Evolutionary conservation across 2,888 invertebrate genomes (phyloP).

Genomic region (Sussaba pulchella): DNA sequence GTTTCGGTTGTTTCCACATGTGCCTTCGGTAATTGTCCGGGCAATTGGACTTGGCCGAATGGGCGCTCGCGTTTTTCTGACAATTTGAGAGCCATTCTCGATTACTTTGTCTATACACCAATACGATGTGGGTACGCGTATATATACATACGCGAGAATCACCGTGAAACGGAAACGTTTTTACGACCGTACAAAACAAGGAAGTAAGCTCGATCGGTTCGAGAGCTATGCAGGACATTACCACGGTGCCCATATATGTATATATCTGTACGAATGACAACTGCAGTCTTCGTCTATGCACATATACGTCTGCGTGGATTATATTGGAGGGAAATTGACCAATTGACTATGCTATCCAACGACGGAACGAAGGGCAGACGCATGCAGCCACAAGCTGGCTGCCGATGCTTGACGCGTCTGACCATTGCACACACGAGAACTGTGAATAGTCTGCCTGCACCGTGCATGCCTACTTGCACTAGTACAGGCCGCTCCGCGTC

Average conservation of each 20-base stretch:
- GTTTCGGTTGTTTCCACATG: conserved; percentile 7
- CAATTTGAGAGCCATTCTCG: conserved; percentile 34
- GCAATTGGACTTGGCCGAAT: conserved; percentile 66
- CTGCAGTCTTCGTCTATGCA: neutral
- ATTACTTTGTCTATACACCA: neutral
- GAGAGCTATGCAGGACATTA: conserved; percentile 19
- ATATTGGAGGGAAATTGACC: conserved; percentile 68
- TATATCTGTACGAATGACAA: neutral
- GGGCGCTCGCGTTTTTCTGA: conserved; percentile 29
- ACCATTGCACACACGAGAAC: conserved; percentile 16
- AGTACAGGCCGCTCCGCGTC: conserved; percentile 28
- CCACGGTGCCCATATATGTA: conserved; percentile 2
- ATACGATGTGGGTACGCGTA: no score
- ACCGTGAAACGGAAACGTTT: conserved; percentile 13
- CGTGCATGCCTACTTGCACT: conserved; percentile 31
- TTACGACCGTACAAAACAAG: conserved; percentile 23
- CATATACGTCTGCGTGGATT: neutral
- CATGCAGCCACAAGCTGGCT: conserved; percentile 70
- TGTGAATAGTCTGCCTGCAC: conserved; percentile 14
- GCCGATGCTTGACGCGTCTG: conserved; percentile 59
- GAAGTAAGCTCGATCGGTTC: conserved; percentile 24
- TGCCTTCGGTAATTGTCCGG: conserved; percentile 65
- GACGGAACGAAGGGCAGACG: conserved; percentile 52
- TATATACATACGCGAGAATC: neutral
- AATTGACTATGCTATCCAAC: conserved; percentile 70